phyloP scores from a whole-genome alignment of 2,888 invertebrate genomes.

The Yponomeuta sedellus region DNA sequence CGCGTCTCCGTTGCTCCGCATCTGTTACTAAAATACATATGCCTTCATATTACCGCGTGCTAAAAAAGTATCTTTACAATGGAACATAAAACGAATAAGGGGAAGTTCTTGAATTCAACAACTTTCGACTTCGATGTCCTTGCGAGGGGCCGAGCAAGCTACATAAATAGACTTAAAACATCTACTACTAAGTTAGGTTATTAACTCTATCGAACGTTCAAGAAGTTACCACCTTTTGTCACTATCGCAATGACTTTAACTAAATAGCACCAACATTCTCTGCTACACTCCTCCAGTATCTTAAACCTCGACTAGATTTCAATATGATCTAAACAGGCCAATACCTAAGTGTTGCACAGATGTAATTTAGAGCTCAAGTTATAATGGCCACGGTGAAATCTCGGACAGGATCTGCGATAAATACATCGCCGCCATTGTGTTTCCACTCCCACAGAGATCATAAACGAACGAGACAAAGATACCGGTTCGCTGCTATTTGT shows the following conservation, averaged over 20 bases:
- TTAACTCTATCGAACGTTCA: too few species aligned
- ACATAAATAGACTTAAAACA: too few species aligned
- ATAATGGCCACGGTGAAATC: conserved; percentile 4
- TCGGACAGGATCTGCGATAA: conserved; percentile 13
- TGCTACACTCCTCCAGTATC: neutral
- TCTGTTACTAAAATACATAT: too few species aligned
- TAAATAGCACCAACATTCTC: neutral
- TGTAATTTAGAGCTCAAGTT: neutral
- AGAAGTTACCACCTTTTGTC: neutral
- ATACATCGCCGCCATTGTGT: neutral
- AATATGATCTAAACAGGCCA: neutral
- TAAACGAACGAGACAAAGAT: conserved; percentile 2
- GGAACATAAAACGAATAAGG: too few species aligned
- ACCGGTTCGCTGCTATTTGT: neutral
- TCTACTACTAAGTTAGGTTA: too few species aligned
- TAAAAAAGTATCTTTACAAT: too few species aligned
- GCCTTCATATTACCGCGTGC: too few species aligned
- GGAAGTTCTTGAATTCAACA: too few species aligned
- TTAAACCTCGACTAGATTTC: neutral
- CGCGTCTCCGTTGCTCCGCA: too few species aligned
- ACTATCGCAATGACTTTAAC: neutral
- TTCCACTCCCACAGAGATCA: neutral
- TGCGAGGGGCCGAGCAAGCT: too few species aligned
- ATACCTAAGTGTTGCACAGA: neutral
- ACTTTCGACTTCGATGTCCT: too few species aligned